A percentile compares a stretch with the other conserved stretches of the same genome.
Evolutionary conservation across 2,113 vertebrate species (phyloP).

Genomic region (Indicator maculatus): DNA sequence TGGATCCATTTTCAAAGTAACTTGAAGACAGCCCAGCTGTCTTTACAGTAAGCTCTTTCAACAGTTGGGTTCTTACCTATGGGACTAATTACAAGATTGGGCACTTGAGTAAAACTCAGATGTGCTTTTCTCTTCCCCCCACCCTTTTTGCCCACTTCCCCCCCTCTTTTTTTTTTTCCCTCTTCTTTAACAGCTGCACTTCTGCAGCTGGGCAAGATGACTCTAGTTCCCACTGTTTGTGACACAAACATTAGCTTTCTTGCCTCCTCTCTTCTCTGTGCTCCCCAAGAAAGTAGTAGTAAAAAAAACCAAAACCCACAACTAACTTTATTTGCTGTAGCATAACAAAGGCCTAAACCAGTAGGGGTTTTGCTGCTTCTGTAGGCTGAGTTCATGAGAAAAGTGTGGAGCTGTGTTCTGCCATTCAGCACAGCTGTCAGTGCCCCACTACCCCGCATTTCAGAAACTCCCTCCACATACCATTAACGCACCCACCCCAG

Average conservation of each 20-base stretch:
- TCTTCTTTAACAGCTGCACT: not conserved
- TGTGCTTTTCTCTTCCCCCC: not conserved
- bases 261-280: not conserved
- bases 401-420: not conserved
- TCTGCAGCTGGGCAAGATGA: not conserved
- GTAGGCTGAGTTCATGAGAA: not conserved
- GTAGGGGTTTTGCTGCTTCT: not conserved
- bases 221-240: not conserved
- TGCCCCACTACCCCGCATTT: not conserved
- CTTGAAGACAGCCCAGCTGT: not conserved
- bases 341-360: not conserved
- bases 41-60: not conserved
- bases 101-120: not conserved
- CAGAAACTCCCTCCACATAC: not conserved
- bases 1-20: slow-evolving; percentile 10
- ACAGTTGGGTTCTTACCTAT: not conserved
- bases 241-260: not conserved
- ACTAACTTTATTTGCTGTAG: not conserved
- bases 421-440: not conserved
- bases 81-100: not conserved
- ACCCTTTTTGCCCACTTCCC: not conserved
- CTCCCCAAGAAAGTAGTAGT: not conserved
- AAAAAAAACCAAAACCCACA: not conserved
- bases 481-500: not conserved
- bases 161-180: not conserved